phyloP scores from a whole-genome alignment of 2,888 invertebrate species.

The Poecilus cupreus region DNA sequence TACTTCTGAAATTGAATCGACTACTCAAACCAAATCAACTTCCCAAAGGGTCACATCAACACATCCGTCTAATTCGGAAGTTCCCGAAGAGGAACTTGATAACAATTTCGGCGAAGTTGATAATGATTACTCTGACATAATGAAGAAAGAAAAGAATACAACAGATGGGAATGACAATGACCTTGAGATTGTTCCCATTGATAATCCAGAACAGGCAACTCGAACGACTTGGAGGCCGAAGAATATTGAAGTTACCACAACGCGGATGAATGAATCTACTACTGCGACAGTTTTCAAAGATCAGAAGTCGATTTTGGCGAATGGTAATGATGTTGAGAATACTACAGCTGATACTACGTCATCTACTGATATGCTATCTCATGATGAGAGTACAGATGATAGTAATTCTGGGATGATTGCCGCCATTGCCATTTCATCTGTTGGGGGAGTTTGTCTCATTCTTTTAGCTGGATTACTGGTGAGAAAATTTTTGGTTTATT shows the following conservation, averaged over 20 bases:
- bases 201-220: constrained; percentile 56
- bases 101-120: constrained; percentile 56
- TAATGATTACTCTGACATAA: constrained; percentile 27
- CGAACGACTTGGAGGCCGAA: constrained; percentile 41
- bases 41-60: constrained; percentile 44
- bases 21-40: constrained; percentile 57
- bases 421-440: constrained; percentile 87
- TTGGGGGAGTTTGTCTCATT: constrained; percentile 85
- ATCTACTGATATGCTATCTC: constrained; percentile 60
- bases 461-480: constrained; percentile 86
- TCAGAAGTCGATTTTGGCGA: constrained; percentile 11
- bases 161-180: constrained; percentile 44
- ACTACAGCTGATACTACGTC: constrained; percentile 31
- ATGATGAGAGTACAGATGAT: constrained; percentile 69
- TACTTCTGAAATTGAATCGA: constrained; percentile 60
- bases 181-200: constrained; percentile 44
- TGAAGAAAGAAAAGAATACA: constrained; percentile 58
- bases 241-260: constrained; percentile 33
- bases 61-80: neutral
- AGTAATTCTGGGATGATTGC: constrained; percentile 83
- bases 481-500: no score
- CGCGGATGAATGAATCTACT: constrained; percentile 56
- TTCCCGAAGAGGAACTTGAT: neutral
- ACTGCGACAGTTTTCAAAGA: constrained; percentile 41
- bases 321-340: constrained; percentile 41